These are phyloP conservation scores for Epistrophe grossulariae DNA, from an alignment of 2,888 invertebrate species.

Conservation along the genomic window DNA sequence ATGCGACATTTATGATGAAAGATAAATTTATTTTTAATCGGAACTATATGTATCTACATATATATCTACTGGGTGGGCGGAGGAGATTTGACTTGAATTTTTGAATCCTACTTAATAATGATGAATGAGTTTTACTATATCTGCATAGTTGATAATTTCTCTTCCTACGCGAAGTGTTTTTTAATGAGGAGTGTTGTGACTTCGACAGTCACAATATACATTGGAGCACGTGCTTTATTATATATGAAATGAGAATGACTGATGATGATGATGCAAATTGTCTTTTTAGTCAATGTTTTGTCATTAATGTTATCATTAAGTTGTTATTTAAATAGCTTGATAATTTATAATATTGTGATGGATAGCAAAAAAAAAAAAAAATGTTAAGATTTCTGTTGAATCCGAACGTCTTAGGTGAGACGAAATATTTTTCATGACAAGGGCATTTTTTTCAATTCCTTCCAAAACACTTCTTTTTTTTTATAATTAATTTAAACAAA, in stretches of 20 bases:
- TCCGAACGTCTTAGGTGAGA: no score
- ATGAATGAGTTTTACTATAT: conserved; percentile 18
- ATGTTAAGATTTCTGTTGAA: no score
- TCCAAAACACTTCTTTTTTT: no score
- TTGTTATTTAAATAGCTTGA: background rate
- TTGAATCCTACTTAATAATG: conserved; percentile 8
- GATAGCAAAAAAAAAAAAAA: background rate
- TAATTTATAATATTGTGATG: conserved; percentile 8
- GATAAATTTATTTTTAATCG: conserved; percentile 66
- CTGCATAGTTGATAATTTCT: background rate
- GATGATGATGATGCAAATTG: conserved; percentile 17
- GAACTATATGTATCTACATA: conserved; percentile 20
- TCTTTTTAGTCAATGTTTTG: conserved; percentile 18
- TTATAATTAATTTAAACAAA: no score
- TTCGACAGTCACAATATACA: background rate
- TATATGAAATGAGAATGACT: background rate
- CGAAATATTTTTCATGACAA: no score
- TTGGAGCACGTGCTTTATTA: conserved; percentile 16
- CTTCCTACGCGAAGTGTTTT: conserved; percentile 32
- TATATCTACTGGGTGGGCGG: conserved; percentile 54
- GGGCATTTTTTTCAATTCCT: no score
- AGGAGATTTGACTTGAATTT: background rate
- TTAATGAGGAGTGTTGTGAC: conserved; percentile 21
- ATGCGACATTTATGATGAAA: conserved; percentile 64
- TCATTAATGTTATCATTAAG: conserved; percentile 18